These are phyloP conservation scores for Cyclopterus lumpus DNA, from an alignment of 2,797 vertebrate species.

Conservation along the genomic window DNA sequence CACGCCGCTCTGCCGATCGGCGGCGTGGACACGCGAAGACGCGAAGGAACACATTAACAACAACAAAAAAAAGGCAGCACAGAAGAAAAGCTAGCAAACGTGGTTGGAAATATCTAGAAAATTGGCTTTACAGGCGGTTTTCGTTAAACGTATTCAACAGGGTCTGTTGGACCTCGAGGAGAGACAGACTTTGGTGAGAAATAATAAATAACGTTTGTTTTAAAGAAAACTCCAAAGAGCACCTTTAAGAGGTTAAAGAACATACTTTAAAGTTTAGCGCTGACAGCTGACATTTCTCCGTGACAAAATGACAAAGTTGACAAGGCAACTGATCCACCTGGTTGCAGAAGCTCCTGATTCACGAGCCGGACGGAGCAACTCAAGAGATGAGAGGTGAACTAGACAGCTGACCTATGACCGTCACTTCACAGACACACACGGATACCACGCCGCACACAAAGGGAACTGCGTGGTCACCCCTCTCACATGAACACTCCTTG, in stretches of 20 bases:
- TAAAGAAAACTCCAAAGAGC: neutral
- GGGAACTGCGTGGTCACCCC: constrained; percentile 10
- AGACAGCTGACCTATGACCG: constrained; percentile 15
- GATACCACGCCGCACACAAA: constrained; percentile 12
- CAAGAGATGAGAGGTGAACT: constrained; percentile 2
- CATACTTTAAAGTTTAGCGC: neutral
- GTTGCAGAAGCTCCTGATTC: constrained; percentile 17
- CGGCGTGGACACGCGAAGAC: neutral
- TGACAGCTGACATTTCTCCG: constrained; percentile 3
- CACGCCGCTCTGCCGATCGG: neutral
- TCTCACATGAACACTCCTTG: constrained; percentile 6
- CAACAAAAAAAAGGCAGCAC: neutral
- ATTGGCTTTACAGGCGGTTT: neutral
- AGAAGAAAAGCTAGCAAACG: neutral
- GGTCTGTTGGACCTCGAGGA: neutral
- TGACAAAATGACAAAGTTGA: neutral
- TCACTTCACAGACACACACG: neutral
- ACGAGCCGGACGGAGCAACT: neutral
- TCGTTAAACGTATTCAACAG: no score
- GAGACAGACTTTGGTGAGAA: neutral
- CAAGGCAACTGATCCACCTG: constrained; percentile 12
- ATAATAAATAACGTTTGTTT: neutral
- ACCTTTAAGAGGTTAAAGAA: neutral
- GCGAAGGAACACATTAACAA: neutral
- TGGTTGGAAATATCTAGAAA: neutral